Evolutionary conservation across 2,113 vertebrate genomes (phyloP).

Genomic region (Lampris megalopsis): DNA sequence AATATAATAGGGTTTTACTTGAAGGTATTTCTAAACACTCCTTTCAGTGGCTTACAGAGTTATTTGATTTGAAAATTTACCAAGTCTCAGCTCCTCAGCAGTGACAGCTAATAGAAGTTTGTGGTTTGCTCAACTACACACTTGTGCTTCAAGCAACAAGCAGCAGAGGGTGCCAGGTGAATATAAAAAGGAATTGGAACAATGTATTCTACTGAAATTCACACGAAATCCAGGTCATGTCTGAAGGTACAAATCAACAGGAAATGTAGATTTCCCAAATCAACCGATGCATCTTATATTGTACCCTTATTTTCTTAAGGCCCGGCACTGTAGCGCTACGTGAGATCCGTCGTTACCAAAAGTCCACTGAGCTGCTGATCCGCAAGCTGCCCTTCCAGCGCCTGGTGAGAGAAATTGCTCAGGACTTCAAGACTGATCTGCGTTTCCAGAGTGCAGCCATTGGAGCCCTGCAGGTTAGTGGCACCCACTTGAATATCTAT

Average conservation of each 20-base stretch:
- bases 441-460: conserved; percentile 85
- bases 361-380: conserved; percentile 86
- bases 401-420: conserved; percentile 85
- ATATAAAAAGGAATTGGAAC: too few relatives aligned
- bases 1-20: too few relatives aligned
- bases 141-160: not conserved
- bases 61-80: too few relatives aligned
- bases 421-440: conserved; percentile 86
- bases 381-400: conserved; percentile 87
- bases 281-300: not conserved
- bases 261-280: too few relatives aligned
- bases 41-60: too few relatives aligned
- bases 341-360: conserved; percentile 86
- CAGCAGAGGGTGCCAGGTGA: not conserved
- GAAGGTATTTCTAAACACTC: too few relatives aligned
- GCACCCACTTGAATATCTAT: not conserved
- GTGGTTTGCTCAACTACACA: not conserved
- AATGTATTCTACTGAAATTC: too few relatives aligned
- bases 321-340: conserved; percentile 85
- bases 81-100: too few relatives aligned
- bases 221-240: too few relatives aligned
- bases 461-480: conserved; percentile 81
- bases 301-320: conserved; percentile 31
- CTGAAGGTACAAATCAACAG: too few relatives aligned
- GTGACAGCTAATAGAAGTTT: too few relatives aligned